phyloP scores from a whole-genome alignment of 2,888 invertebrate genomes.

The Mimachlamys varia region DNA sequence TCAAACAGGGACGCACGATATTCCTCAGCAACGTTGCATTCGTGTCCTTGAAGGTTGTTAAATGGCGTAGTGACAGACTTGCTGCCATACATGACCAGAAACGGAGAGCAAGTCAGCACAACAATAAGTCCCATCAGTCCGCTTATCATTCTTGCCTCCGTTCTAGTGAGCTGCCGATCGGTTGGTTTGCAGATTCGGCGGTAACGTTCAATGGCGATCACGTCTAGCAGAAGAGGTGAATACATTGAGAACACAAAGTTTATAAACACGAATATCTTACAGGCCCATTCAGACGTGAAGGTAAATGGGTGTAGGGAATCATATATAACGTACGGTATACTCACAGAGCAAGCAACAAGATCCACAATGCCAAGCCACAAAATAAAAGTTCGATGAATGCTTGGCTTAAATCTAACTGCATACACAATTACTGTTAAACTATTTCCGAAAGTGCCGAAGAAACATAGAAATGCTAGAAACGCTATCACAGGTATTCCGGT shows the following conservation, averaged over 20 bases:
- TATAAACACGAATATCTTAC: background rate
- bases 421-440: background rate
- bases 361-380: background rate
- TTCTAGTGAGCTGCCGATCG: background rate
- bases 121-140: background rate
- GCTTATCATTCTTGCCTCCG: background rate
- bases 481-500: background rate
- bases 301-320: background rate
- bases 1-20: background rate
- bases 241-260: conserved; percentile 12
- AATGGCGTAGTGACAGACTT: background rate
- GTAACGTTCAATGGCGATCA: background rate
- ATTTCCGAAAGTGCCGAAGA: background rate
- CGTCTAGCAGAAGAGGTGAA: background rate
- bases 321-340: background rate
- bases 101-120: background rate
- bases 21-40: background rate
- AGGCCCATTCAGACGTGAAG: background rate
- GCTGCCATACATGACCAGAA: background rate
- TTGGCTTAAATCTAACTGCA: background rate
- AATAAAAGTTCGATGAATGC: background rate
- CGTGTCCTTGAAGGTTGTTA: background rate
- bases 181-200: background rate
- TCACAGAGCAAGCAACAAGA: background rate
- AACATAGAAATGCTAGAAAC: background rate